phyloP scores from a whole-genome alignment of 1,140 invertebrate species.

The Charaxes varanes region DNA sequence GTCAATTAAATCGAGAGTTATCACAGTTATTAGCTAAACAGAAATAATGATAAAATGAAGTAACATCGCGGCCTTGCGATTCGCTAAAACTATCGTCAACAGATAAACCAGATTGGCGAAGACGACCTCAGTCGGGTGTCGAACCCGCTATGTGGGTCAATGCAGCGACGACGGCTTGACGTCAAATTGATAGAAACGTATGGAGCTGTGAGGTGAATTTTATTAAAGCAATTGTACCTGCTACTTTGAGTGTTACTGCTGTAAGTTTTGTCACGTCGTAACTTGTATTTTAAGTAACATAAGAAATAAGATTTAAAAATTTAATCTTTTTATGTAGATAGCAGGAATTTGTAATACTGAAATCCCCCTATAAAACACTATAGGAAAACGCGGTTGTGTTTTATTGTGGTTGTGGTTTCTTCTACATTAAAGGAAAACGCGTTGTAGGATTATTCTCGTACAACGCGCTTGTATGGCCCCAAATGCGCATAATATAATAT shows the following conservation, averaged over 20 bases:
- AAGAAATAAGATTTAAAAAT: not conserved
- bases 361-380: too few species aligned
- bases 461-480: too few species aligned
- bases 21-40: not conserved
- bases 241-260: too few species aligned
- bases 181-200: slow-evolving; percentile 20
- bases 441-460: too few species aligned
- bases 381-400: too few species aligned
- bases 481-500: too few species aligned
- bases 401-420: too few species aligned
- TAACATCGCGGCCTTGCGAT: slow-evolving; percentile 18
- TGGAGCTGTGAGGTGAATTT: slow-evolving; percentile 9
- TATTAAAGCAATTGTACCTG: not conserved
- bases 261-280: too few species aligned
- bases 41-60: slow-evolving; percentile 9
- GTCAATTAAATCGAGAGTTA: too few species aligned
- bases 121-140: slow-evolving; percentile 53
- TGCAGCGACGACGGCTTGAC: slow-evolving; percentile 38
- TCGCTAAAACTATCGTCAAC: slow-evolving; percentile 20
- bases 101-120: slow-evolving; percentile 25
- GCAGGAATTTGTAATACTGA: too few species aligned
- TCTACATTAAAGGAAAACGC: too few species aligned
- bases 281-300: not conserved
- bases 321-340: not conserved
- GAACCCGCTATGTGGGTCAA: slow-evolving; percentile 59